Conservation (phyloP, 2,888 invertebrate genomes). For the Malachius bipustulatus region DNA sequence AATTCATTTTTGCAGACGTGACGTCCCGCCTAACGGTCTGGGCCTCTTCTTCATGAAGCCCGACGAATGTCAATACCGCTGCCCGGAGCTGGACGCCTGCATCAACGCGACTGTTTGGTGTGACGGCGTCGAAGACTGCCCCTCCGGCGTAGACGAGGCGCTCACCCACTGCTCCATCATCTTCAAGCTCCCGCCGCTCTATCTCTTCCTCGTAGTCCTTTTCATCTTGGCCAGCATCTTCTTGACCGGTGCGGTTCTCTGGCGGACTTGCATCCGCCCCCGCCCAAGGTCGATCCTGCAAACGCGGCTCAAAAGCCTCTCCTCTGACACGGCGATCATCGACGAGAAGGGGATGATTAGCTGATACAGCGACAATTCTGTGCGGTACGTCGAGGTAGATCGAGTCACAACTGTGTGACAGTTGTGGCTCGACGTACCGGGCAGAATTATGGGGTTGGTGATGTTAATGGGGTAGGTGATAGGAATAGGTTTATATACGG, state of each 20-base stretch:
- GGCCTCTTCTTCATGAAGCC: slow-evolving; percentile 43
- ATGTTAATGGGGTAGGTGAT: too few species aligned
- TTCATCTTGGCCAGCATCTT: slow-evolving; percentile 33
- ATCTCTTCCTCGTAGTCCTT: slow-evolving; percentile 43
- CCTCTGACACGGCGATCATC: slow-evolving; percentile 74
- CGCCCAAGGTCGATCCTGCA: slow-evolving; percentile 66
- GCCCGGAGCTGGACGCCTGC: slow-evolving; percentile 70
- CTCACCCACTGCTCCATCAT: slow-evolving; percentile 68
- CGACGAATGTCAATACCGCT: slow-evolving; percentile 64
- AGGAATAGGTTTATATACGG: slow-evolving; percentile 16
- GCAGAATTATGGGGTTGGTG: slow-evolving; percentile 30
- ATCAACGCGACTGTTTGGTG: slow-evolving; percentile 72
- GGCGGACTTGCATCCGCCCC: slow-evolving; percentile 41
- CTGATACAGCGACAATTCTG: slow-evolving; percentile 94
- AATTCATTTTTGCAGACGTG: slow-evolving; percentile 36
- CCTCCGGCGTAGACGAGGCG: slow-evolving; percentile 69
- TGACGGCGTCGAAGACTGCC: slow-evolving; percentile 66
- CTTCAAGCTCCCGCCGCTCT: slow-evolving; percentile 63
- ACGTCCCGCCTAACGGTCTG: slow-evolving; percentile 44
- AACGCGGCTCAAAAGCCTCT: slow-evolving; percentile 67
- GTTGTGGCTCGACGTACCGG: slow-evolving; percentile 22
- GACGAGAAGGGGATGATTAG: slow-evolving; percentile 84
- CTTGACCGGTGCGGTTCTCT: slow-evolving; percentile 26
- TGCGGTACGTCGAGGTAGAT: slow-evolving; percentile 83
- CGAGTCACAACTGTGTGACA: slow-evolving; percentile 83